Base-by-base conservation (phyloP, 2,113 vertebrate species). In the Nycticryphes semicollaris region DNA sequence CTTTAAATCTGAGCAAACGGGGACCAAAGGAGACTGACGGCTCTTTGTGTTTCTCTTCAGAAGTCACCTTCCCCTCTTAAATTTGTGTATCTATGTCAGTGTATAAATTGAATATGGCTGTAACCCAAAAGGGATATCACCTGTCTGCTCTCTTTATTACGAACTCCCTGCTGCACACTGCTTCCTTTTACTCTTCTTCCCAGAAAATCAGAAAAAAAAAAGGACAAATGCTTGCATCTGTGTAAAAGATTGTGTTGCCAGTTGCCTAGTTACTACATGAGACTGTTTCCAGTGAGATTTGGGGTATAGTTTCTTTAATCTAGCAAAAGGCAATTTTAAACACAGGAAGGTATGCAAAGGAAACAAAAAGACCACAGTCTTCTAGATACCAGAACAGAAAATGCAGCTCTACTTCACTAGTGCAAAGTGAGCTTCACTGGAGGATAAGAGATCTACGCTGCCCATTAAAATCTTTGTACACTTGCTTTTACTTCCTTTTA, bases 231-330 rank as follows among this genome's bases (percentile, higher is more conserved):
- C 37, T 41, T 74, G 14, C 37, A 50, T 72, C 41, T 70, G 41
- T 50, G 51, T n/a, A 76, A 81, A 89, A 91, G 45, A 82, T 54
- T 28, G 57, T 6, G 4, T 48, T 70, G 33, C 43, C 68, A 60
- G 85, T 97, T 96, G 90, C 93, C 85, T 93, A 94, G 92, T 39
- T 96, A 90, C 85, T 79, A 79, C 16, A n/a, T 72, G 22, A 95
- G 28, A 56, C 15, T 64, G 21, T 25, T 86, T 81, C 60, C 73
- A 84, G 68, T 37, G 83, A 39, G 47, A 47, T 63, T 92, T 72
- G 24, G 33, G 33, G 22, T 78, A 86, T 2, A 70, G 50, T 39
- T 64, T 62, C 64, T 93, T 91, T 35, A 93, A 51, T 77, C 77
- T 17, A 90, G 37, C 22, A 69, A 68, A 91, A 68, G 12, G 57